Conservation (phyloP, 2,113 vertebrate genomes). For the Phylloscopus trochiloides region DNA sequence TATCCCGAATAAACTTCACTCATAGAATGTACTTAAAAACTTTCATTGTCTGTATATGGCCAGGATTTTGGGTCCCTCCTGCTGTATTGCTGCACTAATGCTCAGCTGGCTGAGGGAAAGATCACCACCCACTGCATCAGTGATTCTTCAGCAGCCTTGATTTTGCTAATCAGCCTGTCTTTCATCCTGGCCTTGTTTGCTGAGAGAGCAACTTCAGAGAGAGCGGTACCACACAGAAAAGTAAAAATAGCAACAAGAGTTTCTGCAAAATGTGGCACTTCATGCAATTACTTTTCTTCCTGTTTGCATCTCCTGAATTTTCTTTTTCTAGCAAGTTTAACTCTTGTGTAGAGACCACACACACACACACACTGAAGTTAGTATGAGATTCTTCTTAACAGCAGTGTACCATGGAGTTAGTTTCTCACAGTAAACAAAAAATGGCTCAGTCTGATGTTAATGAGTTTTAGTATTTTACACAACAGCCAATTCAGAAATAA, state of each 20-base stretch:
- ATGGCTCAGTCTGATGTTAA: not conserved
- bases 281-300: not conserved
- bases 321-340: not conserved
- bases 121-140: conserved; percentile 6
- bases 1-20: not conserved
- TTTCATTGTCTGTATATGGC: not conserved
- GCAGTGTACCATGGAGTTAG: not conserved
- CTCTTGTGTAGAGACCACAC: not conserved
- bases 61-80: not conserved
- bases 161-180: conserved; percentile 56
- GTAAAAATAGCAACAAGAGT: conserved; percentile 42
- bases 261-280: conserved; percentile 29
- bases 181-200: conserved; percentile 48
- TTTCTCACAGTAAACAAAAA: not conserved
- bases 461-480: not conserved
- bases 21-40: not conserved
- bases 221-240: not conserved
- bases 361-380: not conserved
- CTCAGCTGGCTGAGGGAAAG: not conserved
- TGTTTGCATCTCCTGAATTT: conserved; percentile 3
- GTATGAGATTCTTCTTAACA: not conserved
- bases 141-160: conserved; percentile 20
- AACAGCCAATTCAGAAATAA: not conserved
- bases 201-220: conserved; percentile 46
- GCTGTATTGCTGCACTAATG: not conserved